A percentile compares a stretch with the other conserved stretches of the same genome.
phyloP scores from a whole-genome alignment of 2,797 vertebrate species.

The Acridotheres tristis region DNA sequence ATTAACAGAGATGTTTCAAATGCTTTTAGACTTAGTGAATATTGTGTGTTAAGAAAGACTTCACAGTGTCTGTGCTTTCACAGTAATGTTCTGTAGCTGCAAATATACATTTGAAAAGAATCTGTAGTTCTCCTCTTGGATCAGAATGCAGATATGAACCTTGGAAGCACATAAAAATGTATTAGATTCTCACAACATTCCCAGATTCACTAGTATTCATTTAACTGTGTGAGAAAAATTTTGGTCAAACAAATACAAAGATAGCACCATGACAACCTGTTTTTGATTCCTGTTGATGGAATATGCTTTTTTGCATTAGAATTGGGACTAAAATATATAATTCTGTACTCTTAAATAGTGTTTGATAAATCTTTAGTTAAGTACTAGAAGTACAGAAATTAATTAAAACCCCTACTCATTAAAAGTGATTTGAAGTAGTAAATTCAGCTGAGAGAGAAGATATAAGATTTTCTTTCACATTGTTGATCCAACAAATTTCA shows the following conservation, averaged over 20 bases:
- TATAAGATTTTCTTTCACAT: not conserved
- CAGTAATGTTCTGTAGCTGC: not conserved
- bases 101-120: conserved; percentile 6
- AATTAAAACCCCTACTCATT: not conserved
- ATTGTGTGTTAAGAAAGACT: not conserved
- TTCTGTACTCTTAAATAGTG: not conserved
- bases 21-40: conserved; percentile 1
- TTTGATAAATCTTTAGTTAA: not conserved
- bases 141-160: not conserved
- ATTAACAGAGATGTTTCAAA: conserved; percentile 21
- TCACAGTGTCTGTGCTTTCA: not conserved
- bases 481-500: not conserved
- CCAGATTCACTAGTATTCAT: not conserved
- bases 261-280: not conserved
- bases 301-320: not conserved
- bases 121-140: not conserved
- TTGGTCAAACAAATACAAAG: not conserved
- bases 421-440: not conserved
- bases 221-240: not conserved
- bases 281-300: not conserved
- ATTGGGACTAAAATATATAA: not conserved
- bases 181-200: not conserved
- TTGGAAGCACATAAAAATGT: not conserved
- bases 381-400: not conserved
- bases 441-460: not conserved